Conservation (phyloP, 1,140 invertebrate species). For the Trichonephila clavata region DNA sequence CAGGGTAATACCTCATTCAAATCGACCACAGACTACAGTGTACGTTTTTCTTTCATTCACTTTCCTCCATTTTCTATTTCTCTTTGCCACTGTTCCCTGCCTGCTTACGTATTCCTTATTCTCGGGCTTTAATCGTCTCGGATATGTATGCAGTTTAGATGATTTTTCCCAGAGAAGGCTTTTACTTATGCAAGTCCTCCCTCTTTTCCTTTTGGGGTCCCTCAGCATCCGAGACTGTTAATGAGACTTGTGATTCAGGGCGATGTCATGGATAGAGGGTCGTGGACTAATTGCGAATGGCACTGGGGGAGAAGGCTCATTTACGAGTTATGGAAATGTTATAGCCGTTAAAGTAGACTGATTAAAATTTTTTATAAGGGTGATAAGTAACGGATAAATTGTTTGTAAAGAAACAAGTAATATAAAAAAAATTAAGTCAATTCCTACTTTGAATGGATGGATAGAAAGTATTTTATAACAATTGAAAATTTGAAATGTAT, state of each 20-base stretch:
- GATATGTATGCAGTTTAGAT: constrained; percentile 71
- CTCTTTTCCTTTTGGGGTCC: constrained; percentile 30
- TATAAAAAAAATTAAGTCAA: too few relatives aligned
- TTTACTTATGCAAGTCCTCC: constrained; percentile 64
- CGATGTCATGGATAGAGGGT: neutral
- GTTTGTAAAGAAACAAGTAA: too few relatives aligned
- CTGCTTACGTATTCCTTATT: constrained; percentile 66
- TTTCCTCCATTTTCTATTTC: too few relatives aligned
- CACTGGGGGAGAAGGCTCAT: neutral
- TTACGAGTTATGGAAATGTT: neutral
- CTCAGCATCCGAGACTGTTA: constrained; percentile 56
- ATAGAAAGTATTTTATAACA: too few relatives aligned
- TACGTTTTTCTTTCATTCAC: too few relatives aligned
- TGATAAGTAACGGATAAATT: neutral
- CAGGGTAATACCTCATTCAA: constrained; percentile 37
- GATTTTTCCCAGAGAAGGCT: constrained; percentile 71
- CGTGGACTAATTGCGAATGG: constrained; percentile 20
- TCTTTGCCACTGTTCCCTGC: neutral
- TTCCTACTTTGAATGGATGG: too few relatives aligned
- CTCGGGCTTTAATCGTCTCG: constrained; percentile 63
- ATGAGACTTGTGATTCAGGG: constrained; percentile 71
- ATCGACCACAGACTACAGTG: constrained; percentile 1
- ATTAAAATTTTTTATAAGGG: neutral
- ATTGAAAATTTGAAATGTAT: too few relatives aligned
- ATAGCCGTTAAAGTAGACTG: neutral